A percentile compares a stretch with the other conserved stretches of the same genome.
Conservation (phyloP, 2,888 invertebrate species). For the Cephus sareptanus region DNA sequence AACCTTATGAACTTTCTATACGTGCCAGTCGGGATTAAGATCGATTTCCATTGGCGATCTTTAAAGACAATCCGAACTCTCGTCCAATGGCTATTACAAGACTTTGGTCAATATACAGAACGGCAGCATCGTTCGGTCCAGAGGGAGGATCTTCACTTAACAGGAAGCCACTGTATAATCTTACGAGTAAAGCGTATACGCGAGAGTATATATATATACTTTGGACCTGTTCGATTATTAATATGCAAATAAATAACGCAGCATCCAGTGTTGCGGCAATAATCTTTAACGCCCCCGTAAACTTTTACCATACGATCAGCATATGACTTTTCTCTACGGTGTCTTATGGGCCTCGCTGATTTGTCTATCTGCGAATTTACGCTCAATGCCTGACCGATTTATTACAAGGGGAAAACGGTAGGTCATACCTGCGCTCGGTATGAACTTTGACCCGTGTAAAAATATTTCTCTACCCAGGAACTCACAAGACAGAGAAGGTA, state of each 20-base stretch:
- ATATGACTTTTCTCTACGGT: neutral
- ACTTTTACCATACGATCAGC: constrained; percentile 25
- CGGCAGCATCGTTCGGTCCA: neutral
- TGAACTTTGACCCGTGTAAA: neutral
- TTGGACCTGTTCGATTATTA: constrained; percentile 13
- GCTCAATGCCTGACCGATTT: neutral
- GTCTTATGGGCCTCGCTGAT: neutral
- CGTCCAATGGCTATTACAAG: neutral
- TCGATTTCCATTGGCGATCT: neutral
- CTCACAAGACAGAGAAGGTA: neutral
- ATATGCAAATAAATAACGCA: constrained; percentile 21
- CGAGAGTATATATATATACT: neutral
- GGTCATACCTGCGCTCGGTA: neutral
- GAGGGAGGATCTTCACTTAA: neutral
- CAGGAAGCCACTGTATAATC: neutral
- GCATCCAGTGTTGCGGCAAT: constrained; percentile 22
- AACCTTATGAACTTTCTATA: neutral
- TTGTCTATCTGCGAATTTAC: neutral
- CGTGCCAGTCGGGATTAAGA: neutral
- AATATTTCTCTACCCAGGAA: neutral
- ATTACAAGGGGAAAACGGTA: neutral
- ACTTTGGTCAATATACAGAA: neutral
- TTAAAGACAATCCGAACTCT: neutral
- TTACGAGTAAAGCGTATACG: neutral
- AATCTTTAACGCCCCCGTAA: constrained; percentile 29